A percentile compares a stretch with the other conserved stretches of the same genome.
Evolutionary conservation across 1,140 invertebrate genomes (phyloP).

Genomic region (Micrasema longulum): DNA sequence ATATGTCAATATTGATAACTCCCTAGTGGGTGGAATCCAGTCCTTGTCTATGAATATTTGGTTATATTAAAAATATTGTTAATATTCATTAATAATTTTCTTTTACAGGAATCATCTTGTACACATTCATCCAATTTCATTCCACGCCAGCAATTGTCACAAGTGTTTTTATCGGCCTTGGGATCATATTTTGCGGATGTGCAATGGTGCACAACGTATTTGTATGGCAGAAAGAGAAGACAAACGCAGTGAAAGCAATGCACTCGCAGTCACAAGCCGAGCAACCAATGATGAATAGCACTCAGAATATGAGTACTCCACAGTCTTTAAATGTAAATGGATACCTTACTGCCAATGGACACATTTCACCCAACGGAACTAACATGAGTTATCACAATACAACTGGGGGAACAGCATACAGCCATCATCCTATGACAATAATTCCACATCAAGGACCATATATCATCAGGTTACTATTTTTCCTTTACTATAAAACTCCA

Average conservation of each 20-base stretch:
- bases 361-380: conserved; percentile 57
- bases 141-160: conserved; percentile 91
- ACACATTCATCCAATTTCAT: conserved; percentile 92
- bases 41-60: too few species aligned
- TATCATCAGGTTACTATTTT: conserved; percentile 63
- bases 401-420: conserved; percentile 57
- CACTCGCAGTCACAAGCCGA: conserved; percentile 57
- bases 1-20: too few species aligned
- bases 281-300: conserved; percentile 49
- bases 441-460: conserved; percentile 64
- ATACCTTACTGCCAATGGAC: conserved; percentile 62
- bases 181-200: conserved; percentile 91
- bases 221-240: conserved; percentile 91
- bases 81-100: too few species aligned
- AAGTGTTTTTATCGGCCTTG: conserved; percentile 87
- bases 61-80: too few species aligned
- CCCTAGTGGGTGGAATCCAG: too few species aligned
- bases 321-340: conserved; percentile 57
- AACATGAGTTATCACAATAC: conserved; percentile 66
- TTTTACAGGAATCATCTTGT: conserved; percentile 87
- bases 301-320: conserved; percentile 48
- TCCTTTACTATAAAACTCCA: too few species aligned
- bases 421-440: conserved; percentile 63
- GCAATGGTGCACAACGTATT: conserved; percentile 95
- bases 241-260: conserved; percentile 68